A percentile compares a stretch with the other conserved stretches of the same genome.
Evolutionary conservation across 1,140 invertebrate genomes (phyloP).

Genomic region (Hyposmocoma kahamanoa): DNA sequence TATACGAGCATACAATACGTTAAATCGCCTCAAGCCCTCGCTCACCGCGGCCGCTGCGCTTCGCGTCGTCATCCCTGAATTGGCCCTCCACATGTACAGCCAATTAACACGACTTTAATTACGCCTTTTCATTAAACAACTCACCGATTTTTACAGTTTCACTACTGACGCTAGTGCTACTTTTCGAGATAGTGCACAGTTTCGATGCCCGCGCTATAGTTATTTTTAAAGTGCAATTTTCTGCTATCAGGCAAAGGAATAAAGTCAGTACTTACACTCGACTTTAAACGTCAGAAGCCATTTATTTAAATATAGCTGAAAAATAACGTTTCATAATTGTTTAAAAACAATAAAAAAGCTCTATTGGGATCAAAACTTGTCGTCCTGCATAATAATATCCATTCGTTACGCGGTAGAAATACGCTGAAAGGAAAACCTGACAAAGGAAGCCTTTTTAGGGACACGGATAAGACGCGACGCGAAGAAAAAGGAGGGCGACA

Average conservation of each 20-base stretch:
- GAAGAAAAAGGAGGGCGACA: slow-evolving; percentile 62
- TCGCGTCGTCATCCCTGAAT: too few relatives aligned
- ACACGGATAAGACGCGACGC: slow-evolving; percentile 39
- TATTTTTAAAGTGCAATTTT: too few relatives aligned
- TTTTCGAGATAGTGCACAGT: too few relatives aligned
- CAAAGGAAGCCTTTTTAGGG: slow-evolving; percentile 41
- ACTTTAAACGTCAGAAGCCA: too few relatives aligned
- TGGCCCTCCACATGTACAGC: slow-evolving; percentile 5
- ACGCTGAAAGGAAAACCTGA: slow-evolving; percentile 38
- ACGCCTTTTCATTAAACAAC: slow-evolving; percentile 38
- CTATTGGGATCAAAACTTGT: slow-evolving; percentile 8
- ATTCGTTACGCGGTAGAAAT: slow-evolving; percentile 27
- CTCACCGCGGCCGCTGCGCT: slow-evolving; percentile 27
- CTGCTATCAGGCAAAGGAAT: too few relatives aligned
- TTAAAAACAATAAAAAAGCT: slow-evolving; percentile 12
- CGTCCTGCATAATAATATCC: slow-evolving; percentile 24
- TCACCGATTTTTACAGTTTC: slow-evolving; percentile 7
- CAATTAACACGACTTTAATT: slow-evolving; percentile 50
- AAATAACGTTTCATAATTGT: too few relatives aligned
- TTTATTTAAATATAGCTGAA: too few relatives aligned
- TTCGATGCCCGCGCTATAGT: too few relatives aligned
- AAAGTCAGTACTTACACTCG: too few relatives aligned
- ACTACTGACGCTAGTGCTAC: neutral
- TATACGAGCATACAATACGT: slow-evolving; percentile 55
- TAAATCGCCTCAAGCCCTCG: slow-evolving; percentile 50